Evolutionary conservation across 2,888 invertebrate genomes (phyloP).

Genomic region (Philaethria dido): DNA sequence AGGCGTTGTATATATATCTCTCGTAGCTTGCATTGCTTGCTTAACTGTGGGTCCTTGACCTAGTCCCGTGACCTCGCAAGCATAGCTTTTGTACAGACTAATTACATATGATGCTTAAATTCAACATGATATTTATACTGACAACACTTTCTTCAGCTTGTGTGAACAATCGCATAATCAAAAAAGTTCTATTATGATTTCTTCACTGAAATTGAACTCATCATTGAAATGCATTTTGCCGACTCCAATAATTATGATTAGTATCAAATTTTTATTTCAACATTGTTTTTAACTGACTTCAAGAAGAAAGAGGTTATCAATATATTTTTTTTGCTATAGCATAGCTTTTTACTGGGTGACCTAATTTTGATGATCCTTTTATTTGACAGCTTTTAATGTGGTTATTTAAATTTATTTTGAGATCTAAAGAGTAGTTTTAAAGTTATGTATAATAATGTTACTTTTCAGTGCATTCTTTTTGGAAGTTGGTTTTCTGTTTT

Average conservation of each 20-base stretch:
- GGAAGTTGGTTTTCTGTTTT: too few relatives aligned
- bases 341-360: too few relatives aligned
- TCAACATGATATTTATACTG: conserved; percentile 5
- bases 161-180: conserved; percentile 1
- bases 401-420: too few relatives aligned
- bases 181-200: background rate
- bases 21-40: conserved; percentile 23
- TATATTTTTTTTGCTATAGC: too few relatives aligned
- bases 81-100: conserved; percentile 32
- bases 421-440: too few relatives aligned
- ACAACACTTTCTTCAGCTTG: background rate
- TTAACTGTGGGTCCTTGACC: conserved; percentile 43
- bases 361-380: too few relatives aligned
- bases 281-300: too few relatives aligned
- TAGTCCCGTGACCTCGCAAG: conserved; percentile 36
- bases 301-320: too few relatives aligned
- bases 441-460: too few relatives aligned
- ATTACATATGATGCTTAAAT: conserved; percentile 26
- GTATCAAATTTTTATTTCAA: background rate
- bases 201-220: background rate
- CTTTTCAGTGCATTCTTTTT: too few relatives aligned
- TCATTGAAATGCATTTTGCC: background rate
- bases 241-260: background rate
- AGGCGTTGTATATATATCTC: conserved; percentile 22
- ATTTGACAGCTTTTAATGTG: too few relatives aligned